These are phyloP conservation scores for human (Homo sapiens) DNA, from an alignment of 2,113 vertebrate genomes.

Conservation along the genomic window GRCh38 chr7:94329501-94330000, in stretches of 20 bases:
- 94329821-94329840: slow-evolving; percentile 49
- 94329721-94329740: neutral
- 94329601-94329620: neutral
- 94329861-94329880: neutral
- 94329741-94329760: neutral
- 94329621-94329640: neutral
- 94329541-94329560: neutral
- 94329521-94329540: neutral
- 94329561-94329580: neutral
- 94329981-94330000: slow-evolving; percentile 41
- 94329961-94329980: slow-evolving; percentile 40
- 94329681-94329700: slow-evolving; percentile 35
- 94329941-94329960: slow-evolving; percentile 32
- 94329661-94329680: slow-evolving; percentile 44
- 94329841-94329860: slow-evolving; percentile 11
- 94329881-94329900: slow-evolving; percentile 48
- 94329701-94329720: slow-evolving; percentile 23
- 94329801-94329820: neutral
- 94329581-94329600: neutral
- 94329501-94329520: slow-evolving; percentile 48
- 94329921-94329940: slow-evolving; percentile 40
- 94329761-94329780: neutral
- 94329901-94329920: slow-evolving; percentile 62
- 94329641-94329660: slow-evolving; percentile 19
- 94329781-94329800: neutral